Percentiles rank a stretch among this genome's conserved stretches.
Evolutionary conservation across 2,888 invertebrate species (phyloP).

Genomic region (Abrostola tripartita): DNA sequence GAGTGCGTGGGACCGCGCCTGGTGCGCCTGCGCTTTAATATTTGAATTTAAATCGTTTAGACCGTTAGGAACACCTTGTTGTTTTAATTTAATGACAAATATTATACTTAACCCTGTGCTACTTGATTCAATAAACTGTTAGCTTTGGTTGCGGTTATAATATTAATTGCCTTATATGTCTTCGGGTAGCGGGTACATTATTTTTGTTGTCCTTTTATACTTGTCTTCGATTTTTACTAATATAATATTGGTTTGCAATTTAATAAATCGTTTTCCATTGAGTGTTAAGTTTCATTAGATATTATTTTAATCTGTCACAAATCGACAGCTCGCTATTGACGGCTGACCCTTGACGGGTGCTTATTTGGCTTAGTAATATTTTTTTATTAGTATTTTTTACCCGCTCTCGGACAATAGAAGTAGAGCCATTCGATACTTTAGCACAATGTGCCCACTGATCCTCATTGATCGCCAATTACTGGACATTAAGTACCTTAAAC

Average conservation of each 20-base stretch:
- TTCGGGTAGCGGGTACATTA: no score
- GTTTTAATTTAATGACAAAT: conserved; percentile 48
- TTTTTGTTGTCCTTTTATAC: no score
- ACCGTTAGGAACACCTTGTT: conserved; percentile 79
- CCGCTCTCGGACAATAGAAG: conserved; percentile 75
- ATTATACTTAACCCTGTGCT: conserved; percentile 8
- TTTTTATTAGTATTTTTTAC: conserved; percentile 76
- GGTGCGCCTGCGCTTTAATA: conserved; percentile 64
- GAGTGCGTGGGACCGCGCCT: conserved; percentile 81
- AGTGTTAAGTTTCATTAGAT: conserved; percentile 46
- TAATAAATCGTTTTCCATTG: not conserved
- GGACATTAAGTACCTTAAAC: conserved; percentile 88
- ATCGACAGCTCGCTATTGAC: conserved; percentile 77
- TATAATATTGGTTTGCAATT: not conserved
- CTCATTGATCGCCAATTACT: conserved; percentile 89
- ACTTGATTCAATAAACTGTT: not conserved
- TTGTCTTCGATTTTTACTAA: not conserved
- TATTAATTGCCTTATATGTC: not conserved
- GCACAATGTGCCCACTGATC: conserved; percentile 88
- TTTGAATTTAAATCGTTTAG: conserved; percentile 75
- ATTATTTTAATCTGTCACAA: conserved; percentile 72
- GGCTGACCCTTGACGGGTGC: conserved; percentile 79
- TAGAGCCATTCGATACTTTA: conserved; percentile 77
- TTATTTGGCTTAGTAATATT: conserved; percentile 65
- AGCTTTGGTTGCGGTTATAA: not conserved